Evolutionary conservation across 1,140 invertebrate species (phyloP), one percentile per base, ranked within the genome.

Genomic region (Drosophila nigromelanica): DNA sequence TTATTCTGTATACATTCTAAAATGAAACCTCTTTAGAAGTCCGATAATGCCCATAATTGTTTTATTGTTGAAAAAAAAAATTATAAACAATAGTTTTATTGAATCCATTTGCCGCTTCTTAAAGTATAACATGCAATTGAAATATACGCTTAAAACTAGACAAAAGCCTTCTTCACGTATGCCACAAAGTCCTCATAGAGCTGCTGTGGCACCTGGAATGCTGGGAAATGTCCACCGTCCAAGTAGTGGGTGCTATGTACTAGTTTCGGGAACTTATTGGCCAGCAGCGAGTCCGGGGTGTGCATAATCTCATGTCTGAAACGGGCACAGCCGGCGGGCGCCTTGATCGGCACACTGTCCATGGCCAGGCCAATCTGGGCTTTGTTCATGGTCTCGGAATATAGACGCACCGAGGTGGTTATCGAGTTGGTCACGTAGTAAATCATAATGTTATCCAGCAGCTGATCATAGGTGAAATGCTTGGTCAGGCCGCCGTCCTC

Each of bases 391-490:
- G 80, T 92, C 90, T 98, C 97, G 1, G 95, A 92, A 76, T 98
- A 98, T 5, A 97, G 91, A 58, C 97, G 93, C 80, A 94, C 92
- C 0, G 96, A 96, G 0, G 96, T 95, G 0, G 96, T 96, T 2
- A 97, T 96, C 1, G 95, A 95, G 64, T 95, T 94, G 0, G 95
- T 95, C 0, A 95, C 81, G 95, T 97, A 98, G 91, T 98, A 98
- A 30, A 98, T 91, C 96, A 98, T 98, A 0, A 98, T 86, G 85
- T 98, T 97, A 71, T 98, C 97, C 4, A 98, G 92, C 4, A 98
- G 91, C 74, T 97, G 95, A 52, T 97, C 96, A 50, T 95, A 91
- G 0, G 93, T 94, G 78, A 92, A 96, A 59, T 93, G 93, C 48
- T 93, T 92, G 0, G 93, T 93, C 0, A 98, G 81, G 1, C 96